Base-by-base conservation (phyloP, 2,113 vertebrate genomes). In the Micromys minutus region DNA sequence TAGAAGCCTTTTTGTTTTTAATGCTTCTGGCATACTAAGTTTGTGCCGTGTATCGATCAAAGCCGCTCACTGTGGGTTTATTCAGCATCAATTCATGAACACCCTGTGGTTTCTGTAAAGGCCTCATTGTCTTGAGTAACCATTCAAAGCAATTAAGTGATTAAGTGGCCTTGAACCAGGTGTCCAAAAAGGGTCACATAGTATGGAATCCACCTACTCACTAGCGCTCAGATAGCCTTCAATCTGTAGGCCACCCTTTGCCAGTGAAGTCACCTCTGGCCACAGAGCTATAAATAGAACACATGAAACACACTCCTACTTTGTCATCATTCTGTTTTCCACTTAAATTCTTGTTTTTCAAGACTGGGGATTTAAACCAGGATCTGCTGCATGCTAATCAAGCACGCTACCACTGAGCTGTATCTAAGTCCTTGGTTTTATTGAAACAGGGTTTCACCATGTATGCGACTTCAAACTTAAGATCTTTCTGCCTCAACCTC, bases 91-190 rank as follows among this genome's bases (percentile, higher is more conserved):
- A 29, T 86, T 87, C 61, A 7, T 26, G 84, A 57, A 69, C 21
- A 26, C 74, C 65, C 39, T 19, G 24, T 34, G 36, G 26, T 71
- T 39, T 93, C 72, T 89, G 24, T 50, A 7, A 12, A 83, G 34
- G 50, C 67, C 83, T 89, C 52, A 52, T 55, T 69, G 39, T 83
- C 83, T n/a, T 71, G 71, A 94, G 29, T 92, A 83, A 93, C 59
- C 71, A 76, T 67, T 69, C 59, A 91, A 91, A 52, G 42, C 67
- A 86, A 61, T 59, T 61, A 81, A 50, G 72, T 89, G 63, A 92
- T n/a, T 63, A 69, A 39, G 55, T 87, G 63, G 92, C 72, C 83
- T 91, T 87, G 77, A 59, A 19, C 57, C 52, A 42, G n/a, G 86
- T 83, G 67, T 36, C 74, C 80, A 67, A 83, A n/a, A 86, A 89